Evolutionary conservation across 2,888 invertebrate genomes (phyloP), one percentile per base, ranked within the genome.

Genomic region (Andrena camellia): DNA sequence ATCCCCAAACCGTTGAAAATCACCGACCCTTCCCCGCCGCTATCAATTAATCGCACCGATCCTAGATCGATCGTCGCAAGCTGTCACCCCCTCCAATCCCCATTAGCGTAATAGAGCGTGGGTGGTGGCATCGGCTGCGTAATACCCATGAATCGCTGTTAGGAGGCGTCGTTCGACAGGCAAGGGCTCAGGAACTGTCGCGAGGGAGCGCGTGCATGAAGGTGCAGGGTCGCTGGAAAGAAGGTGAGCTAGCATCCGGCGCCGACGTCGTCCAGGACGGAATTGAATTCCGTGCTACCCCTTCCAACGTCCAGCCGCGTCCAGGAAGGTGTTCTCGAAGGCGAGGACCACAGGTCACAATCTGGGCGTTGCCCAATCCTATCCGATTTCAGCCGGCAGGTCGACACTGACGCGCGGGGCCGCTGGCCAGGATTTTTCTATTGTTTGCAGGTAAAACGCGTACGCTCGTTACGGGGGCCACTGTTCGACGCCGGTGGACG

Each of bases 281-380:
- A 88, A 88, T 88, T 88, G 88, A 88, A 88, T 81, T 81, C 73
- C 29, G 33, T 75, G 86, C 87, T 89, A 83, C 86, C 90, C 90
- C 90, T 90, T 90, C 89, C 85, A 78, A 67, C 66, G 72, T 73
- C 57, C 78, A 63, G 72, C 70, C 66, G 60, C 57, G 78, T 69
- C 26, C 63, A 66, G 75, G 83, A 86, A 89, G 90, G 87, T 90
- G 88, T 88, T 87, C 86, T 82, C 87, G 71, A 10, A 23, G 57
- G 60, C 72, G 84, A 71, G 84, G 86, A 88, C 78, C 83, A 88
- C 90, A 90, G 85, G 91, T 90, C 91, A 91, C 90, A 90, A 90
- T 90, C 89, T 90, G 92, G 92, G 91, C 93, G 92, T 92, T 89
- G 92, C 91, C 92, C 90, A 90, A 90, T 90, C 91, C 92, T 91